Percentiles rank a stretch among this genome's conserved stretches.
Evolutionary conservation across 2,113 vertebrate species (phyloP).

Genomic region (Tupaia tana): DNA sequence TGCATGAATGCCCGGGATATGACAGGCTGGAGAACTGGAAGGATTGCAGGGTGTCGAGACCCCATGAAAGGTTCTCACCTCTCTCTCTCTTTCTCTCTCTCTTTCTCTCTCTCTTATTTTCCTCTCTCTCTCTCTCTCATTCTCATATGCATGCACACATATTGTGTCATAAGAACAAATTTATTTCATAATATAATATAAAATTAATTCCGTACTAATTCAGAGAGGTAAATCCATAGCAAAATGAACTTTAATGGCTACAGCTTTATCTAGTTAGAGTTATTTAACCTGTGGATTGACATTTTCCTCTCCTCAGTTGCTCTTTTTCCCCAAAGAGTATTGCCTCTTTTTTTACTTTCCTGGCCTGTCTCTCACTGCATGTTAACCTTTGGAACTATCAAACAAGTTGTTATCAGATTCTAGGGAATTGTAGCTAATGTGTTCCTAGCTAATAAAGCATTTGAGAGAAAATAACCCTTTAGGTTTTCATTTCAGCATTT

Average conservation of each 20-base stretch:
- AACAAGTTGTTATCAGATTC: slow-evolving; percentile 38
- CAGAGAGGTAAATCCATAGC: not conserved
- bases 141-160: too few species aligned
- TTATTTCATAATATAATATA: not conserved
- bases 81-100: too few species aligned
- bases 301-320: not conserved
- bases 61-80: too few species aligned
- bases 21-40: too few species aligned
- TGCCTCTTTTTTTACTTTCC: slow-evolving; percentile 52
- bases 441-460: slow-evolving; percentile 1
- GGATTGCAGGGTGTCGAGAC: too few species aligned
- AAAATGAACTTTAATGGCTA: not conserved
- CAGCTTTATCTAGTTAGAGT: not conserved
- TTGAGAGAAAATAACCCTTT: not conserved
- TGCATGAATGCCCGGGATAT: too few species aligned
- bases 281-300: not conserved
- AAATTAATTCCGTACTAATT: slow-evolving; percentile 57
- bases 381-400: slow-evolving; percentile 75
- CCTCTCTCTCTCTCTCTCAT: too few species aligned
- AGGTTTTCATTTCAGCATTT: not conserved
- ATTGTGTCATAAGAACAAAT: too few species aligned
- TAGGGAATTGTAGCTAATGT: slow-evolving; percentile 11
- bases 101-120: too few species aligned
- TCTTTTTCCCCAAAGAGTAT: slow-evolving; percentile 39
- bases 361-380: slow-evolving; percentile 50